Percentiles rank a stretch among this genome's conserved stretches.
phyloP scores from a whole-genome alignment of 2,797 vertebrate species.

The Peromyscus nudipes region DNA sequence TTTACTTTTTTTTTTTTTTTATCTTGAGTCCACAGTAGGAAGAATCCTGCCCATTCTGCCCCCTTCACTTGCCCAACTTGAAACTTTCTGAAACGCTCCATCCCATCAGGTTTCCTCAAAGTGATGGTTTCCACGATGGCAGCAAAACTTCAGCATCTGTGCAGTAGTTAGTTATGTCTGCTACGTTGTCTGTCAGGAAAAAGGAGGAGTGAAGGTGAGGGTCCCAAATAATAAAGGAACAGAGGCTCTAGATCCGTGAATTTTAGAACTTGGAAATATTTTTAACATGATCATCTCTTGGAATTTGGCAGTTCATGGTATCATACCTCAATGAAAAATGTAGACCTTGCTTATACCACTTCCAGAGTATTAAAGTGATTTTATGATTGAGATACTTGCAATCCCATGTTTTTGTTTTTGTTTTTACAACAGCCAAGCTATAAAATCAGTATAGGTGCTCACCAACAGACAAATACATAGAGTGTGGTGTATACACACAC shows the following conservation, averaged over 20 bases:
- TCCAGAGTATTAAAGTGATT: not conserved
- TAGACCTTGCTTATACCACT: not conserved
- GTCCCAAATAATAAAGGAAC: not conserved
- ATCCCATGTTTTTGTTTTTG: not conserved
- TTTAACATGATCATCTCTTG: slow-evolving; percentile 30
- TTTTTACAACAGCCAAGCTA: not conserved
- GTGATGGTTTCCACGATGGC: not conserved
- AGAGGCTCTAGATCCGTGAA: slow-evolving; percentile 10
- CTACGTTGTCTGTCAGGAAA: not conserved
- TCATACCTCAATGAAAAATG: slow-evolving; percentile 22
- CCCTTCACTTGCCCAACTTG: not conserved
- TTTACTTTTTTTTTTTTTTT: not conserved
- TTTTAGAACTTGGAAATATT: slow-evolving; percentile 9
- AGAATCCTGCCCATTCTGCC: not conserved
- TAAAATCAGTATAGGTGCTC: not conserved
- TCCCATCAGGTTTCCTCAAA: not conserved
- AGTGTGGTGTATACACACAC: not conserved
- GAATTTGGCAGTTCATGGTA: not conserved
- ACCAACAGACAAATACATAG: not conserved
- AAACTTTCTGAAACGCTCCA: not conserved
- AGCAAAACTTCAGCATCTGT: not conserved
- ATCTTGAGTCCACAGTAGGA: not conserved
- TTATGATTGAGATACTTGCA: not conserved
- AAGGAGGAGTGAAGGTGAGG: not conserved
- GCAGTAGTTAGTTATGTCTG: slow-evolving; percentile 12